Evolutionary conservation across 2,888 invertebrate genomes (phyloP), one percentile per base, ranked within the genome.

Genomic region (Drosophila kuntzei): DNA sequence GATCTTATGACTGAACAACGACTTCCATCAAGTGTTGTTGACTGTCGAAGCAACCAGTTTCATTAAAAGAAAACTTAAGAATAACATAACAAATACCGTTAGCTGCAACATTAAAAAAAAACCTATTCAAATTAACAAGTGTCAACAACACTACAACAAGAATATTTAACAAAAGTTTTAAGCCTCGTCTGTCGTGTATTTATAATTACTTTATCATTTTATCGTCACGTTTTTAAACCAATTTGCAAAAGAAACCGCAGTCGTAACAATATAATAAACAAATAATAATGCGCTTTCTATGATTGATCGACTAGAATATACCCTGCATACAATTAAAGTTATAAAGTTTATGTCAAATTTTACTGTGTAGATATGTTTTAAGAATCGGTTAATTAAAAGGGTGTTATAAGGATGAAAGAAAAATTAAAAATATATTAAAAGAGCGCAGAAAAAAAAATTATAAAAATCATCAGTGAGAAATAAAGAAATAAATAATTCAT

Each of bases 141-240:
- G 59, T 50, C 54, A 54, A 53, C 39, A 61, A 29, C 46, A 60
- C 16, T 27, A 60, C 14, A 32, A n/a, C 25, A 25, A 44, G 11
- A 55, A 20, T 1, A n/a, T 27, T 12, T 39, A 18, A 37, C 44
- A 29, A 32, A 25, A 20, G 47, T 37, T 43, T 43, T 8, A 34
- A 34, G 32, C 5, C 44, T 8, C 25, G 43, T 44, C 12, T 44
- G 32, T 34, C 55, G 34, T 34, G 32, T 37, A 16, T 27, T 2
- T 37, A 36, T 57, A 57, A 57, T 46, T 57, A 46, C 36, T 44
- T 61, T 54, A 61, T 61, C 54, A 61, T 53, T 44, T 27, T 44
- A 54, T 61, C 54, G 54, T 46, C 54, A 61, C 54, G 60, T 54
- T 41, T 36, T 34, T 20, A 60, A 60, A 34, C 41, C 53, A 58